Evolutionary conservation across 2,113 vertebrate genomes (phyloP).

Genomic region (Stigmatopora nigra): DNA sequence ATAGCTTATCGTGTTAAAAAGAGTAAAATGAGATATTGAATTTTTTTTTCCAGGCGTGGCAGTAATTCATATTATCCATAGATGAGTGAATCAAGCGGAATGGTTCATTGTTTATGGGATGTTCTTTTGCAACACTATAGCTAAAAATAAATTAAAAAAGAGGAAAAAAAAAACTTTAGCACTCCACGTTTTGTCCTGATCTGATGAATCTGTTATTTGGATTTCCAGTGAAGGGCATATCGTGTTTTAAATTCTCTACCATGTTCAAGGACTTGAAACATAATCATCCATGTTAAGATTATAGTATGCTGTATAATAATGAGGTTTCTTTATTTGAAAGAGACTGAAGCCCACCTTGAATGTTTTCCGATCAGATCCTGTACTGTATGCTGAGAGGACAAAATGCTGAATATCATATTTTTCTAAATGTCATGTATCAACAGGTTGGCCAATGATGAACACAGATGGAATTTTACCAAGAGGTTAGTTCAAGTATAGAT

Average conservation of each 20-base stretch:
- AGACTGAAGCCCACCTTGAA: slow-evolving; percentile 59
- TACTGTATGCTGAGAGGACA: slow-evolving; percentile 59
- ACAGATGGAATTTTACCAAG: slow-evolving; percentile 51
- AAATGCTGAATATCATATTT: slow-evolving; percentile 63
- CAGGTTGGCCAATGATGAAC: slow-evolving; percentile 41
- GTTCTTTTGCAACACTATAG: background rate
- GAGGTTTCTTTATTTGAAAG: slow-evolving; percentile 40
- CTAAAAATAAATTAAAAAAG: background rate
- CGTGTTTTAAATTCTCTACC: slow-evolving; percentile 22
- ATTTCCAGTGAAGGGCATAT: slow-evolving; percentile 26
- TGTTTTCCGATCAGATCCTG: slow-evolving; percentile 55
- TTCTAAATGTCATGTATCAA: slow-evolving; percentile 58
- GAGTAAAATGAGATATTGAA: slow-evolving; percentile 6
- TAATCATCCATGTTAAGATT: slow-evolving; percentile 13
- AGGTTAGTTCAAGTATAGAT: slow-evolving; percentile 42
- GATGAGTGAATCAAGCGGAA: too few species aligned
- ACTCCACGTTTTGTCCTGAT: background rate
- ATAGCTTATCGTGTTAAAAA: too few species aligned
- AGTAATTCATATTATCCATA: too few species aligned
- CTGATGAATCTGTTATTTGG: slow-evolving; percentile 20
- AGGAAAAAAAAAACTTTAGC: background rate
- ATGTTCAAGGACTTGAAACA: slow-evolving; percentile 28
- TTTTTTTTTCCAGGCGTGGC: slow-evolving; percentile 7
- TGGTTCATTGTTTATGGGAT: too few species aligned
- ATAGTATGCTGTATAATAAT: slow-evolving; percentile 20